phyloP scores from a whole-genome alignment of 23 tunicate genomes.

The Diplosoma virens region DNA sequence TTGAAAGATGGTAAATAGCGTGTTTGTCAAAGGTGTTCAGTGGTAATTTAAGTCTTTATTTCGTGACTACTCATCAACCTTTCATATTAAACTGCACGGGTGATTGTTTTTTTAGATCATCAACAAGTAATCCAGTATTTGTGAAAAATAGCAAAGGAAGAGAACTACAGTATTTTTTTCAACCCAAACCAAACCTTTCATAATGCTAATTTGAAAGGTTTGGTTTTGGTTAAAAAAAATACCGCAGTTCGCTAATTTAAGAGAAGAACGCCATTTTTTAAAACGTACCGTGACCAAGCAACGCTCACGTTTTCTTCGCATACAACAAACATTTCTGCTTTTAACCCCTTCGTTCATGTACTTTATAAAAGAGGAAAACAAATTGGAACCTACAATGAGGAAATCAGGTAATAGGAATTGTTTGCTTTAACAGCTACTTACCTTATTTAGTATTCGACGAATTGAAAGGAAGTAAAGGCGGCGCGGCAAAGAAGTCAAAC shows the following conservation, averaged over 20 bases:
- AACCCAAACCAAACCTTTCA: no score
- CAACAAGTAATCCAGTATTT: no score
- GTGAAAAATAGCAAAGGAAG: no score
- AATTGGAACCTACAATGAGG: not conserved
- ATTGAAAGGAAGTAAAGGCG: slow-evolving; percentile 5
- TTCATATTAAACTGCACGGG: no score
- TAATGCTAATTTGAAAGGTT: no score
- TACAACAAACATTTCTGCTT: not conserved
- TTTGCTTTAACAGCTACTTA: not conserved
- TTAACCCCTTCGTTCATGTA: not conserved
- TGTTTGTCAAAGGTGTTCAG: not conserved
- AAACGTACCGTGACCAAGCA: not conserved
- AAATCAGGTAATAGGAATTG: not conserved
- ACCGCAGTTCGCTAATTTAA: no score
- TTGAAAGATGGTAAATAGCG: slow-evolving; percentile 18
- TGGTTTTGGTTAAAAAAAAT: no score
- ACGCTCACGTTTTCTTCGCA: not conserved
- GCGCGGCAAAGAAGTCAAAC: not conserved
- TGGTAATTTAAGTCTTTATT: not conserved
- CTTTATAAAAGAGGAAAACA: not conserved
- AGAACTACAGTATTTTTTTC: no score
- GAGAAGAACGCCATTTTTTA: no score
- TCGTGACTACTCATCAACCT: no score
- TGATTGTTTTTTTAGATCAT: no score
- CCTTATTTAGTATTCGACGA: slow-evolving; percentile 18